phyloP scores from a whole-genome alignment of 2,888 invertebrate species.

The Drosophila maculinotata region DNA sequence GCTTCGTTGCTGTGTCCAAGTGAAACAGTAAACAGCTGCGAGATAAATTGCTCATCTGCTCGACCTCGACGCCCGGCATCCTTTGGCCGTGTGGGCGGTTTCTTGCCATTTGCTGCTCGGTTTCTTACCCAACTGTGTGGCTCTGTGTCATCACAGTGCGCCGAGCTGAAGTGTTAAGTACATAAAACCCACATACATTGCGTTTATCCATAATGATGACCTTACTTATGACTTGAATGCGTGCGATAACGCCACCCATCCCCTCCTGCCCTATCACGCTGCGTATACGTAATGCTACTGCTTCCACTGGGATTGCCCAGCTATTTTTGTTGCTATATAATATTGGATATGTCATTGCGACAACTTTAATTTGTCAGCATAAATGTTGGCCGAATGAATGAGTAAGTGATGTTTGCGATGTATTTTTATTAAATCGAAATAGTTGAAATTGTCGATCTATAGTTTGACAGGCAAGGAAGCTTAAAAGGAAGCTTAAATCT shows the following conservation, averaged over 20 bases:
- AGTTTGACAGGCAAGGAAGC: too few species aligned
- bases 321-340: slow-evolving; percentile 15
- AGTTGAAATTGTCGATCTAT: too few species aligned
- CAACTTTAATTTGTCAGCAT: slow-evolving; percentile 25
- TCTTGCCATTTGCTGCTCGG: too few species aligned
- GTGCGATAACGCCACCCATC: slow-evolving; percentile 20
- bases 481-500: too few species aligned
- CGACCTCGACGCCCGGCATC: slow-evolving; percentile 59
- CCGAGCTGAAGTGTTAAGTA: slow-evolving; percentile 78
- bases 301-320: slow-evolving; percentile 12
- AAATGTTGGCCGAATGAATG: background rate
- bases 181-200: slow-evolving; percentile 75
- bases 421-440: too few species aligned
- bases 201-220: slow-evolving; percentile 80
- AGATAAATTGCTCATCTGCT: slow-evolving; percentile 81
- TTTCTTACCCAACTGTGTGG: slow-evolving; percentile 48
- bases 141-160: slow-evolving; percentile 61
- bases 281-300: slow-evolving; percentile 66
- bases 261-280: slow-evolving; percentile 6
- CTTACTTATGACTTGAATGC: slow-evolving; percentile 73
- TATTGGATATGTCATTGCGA: slow-evolving; percentile 40
- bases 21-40: slow-evolving; percentile 80
- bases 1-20: slow-evolving; percentile 34
- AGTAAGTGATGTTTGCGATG: background rate
- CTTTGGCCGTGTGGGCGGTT: background rate